Percentiles rank a stretch among this genome's conserved stretches.
phyloP scores from a whole-genome alignment of 2,113 vertebrate species.

The Emydocephalus ijimae region DNA sequence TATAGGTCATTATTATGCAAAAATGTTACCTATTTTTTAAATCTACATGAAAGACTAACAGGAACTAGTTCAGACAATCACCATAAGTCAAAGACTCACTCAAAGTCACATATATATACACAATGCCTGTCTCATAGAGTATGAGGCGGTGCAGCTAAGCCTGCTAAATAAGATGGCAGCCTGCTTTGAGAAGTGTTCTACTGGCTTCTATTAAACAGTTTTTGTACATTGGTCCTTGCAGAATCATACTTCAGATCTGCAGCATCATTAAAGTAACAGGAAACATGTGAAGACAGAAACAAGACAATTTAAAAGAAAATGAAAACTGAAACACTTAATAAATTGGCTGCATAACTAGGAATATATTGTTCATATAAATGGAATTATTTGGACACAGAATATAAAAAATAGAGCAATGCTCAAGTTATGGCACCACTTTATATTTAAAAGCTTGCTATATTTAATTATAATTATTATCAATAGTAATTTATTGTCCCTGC shows the following conservation, averaged over 20 bases:
- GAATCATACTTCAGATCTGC: neutral
- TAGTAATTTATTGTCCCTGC: neutral
- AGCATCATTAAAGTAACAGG: neutral
- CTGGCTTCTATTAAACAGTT: neutral
- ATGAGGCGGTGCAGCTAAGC: no score
- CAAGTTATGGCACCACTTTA: neutral
- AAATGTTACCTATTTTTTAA: neutral
- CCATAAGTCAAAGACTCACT: neutral
- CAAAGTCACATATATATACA: neutral
- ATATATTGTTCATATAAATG: neutral
- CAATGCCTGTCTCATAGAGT: neutral
- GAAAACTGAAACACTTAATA: neutral
- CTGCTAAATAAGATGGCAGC: neutral
- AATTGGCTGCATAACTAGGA: neutral
- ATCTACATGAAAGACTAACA: neutral
- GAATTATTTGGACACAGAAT: neutral
- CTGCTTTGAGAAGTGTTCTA: neutral
- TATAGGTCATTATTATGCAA: neutral
- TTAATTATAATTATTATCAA: neutral
- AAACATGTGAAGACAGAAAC: conserved; percentile 13
- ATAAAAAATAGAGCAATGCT: neutral
- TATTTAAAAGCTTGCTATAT: neutral
- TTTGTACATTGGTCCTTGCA: neutral
- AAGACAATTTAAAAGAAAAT: conserved; percentile 18
- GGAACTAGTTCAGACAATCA: neutral